Evolutionary conservation across 2,797 vertebrate genomes (phyloP).

Genomic region (Enteromius trimaculatus): DNA sequence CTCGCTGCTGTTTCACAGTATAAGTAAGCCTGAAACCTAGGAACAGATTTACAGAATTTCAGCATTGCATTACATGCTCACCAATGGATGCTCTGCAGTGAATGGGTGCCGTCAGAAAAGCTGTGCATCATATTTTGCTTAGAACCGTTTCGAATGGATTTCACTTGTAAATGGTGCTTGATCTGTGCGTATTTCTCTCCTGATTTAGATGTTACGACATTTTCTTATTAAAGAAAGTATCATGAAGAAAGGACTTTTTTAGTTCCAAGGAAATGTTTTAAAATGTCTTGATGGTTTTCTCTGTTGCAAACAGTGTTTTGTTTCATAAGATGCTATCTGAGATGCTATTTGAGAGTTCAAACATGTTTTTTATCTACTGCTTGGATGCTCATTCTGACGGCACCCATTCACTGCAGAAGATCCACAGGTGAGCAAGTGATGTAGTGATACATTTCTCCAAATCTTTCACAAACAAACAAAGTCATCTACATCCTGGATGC

Average conservation of each 20-base stretch:
- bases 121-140: neutral
- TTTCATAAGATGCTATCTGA: neutral
- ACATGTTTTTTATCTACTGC: neutral
- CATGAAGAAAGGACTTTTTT: neutral
- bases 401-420: neutral
- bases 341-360: neutral
- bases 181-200: neutral
- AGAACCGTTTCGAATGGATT: neutral
- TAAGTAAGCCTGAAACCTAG: neutral
- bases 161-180: neutral
- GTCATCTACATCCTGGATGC: neutral
- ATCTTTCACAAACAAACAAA: neutral
- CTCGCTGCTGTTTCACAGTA: conserved; percentile 3
- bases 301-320: neutral
- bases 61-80: neutral
- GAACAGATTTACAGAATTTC: neutral
- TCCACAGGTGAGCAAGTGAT: neutral
- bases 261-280: neutral
- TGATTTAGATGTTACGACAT: neutral
- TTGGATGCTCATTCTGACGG: neutral
- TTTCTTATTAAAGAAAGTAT: neutral
- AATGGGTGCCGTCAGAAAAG: neutral
- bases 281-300: neutral
- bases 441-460: neutral
- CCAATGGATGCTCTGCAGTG: neutral